Percentiles rank a stretch among this genome's conserved stretches.
These are phyloP conservation scores for Halcyon malimbica DNA, from an alignment of 2,113 vertebrate genomes.

Conservation along the genomic window DNA sequence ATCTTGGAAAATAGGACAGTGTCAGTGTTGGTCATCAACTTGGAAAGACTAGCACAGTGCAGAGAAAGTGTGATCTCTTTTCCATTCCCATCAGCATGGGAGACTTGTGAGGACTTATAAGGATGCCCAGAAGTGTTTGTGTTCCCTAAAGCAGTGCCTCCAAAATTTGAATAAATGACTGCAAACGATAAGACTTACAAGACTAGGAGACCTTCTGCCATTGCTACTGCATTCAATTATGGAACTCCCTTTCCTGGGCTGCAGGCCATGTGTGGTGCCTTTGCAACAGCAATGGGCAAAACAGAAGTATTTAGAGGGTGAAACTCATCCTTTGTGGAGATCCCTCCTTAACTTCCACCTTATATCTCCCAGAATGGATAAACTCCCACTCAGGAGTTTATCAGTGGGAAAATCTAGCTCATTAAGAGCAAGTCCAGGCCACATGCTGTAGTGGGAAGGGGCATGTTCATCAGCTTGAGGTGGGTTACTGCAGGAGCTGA, in stretches of 20 bases:
- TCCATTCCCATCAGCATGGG: not conserved
- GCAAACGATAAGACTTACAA: not conserved
- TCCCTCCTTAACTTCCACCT: not conserved
- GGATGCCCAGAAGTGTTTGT: not conserved
- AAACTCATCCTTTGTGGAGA: not conserved
- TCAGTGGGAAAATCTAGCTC: not conserved
- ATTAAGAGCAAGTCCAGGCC: not conserved
- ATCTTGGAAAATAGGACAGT: not conserved
- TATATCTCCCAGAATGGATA: not conserved
- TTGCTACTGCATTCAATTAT: not conserved
- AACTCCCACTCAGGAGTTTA: not conserved
- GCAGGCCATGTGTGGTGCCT: not conserved
- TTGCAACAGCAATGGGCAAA: not conserved
- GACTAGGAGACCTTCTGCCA: not conserved
- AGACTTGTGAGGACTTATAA: not conserved
- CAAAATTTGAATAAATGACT: not conserved
- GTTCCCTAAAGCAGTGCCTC: not conserved
- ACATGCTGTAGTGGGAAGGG: accelerated
- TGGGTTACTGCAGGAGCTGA: not conserved
- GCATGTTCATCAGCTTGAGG: accelerated
- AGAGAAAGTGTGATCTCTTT: not conserved
- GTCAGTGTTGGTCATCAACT: not conserved
- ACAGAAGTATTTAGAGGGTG: not conserved
- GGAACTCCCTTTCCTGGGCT: not conserved
- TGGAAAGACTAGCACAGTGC: not conserved